Conservation (phyloP, 2,797 vertebrate species). For the Cottoperca gobio region DNA sequence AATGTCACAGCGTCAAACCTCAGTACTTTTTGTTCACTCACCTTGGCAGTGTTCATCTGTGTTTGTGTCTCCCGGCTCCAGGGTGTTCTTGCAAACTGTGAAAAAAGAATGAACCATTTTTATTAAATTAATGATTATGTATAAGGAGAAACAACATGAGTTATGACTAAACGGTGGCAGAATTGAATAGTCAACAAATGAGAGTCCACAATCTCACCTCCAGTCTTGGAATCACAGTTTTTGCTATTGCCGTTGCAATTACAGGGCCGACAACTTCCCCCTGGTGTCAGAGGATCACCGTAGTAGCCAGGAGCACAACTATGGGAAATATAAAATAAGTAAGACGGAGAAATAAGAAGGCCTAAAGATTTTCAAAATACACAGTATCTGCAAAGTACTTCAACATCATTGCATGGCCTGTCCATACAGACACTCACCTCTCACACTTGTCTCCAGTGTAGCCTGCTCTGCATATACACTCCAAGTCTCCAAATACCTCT, state of each 20-base stretch:
- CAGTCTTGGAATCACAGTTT: constrained; percentile 90
- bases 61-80: constrained; percentile 90
- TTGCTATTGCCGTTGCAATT: constrained; percentile 88
- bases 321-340: constrained; percentile 39
- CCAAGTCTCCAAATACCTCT: constrained; percentile 81
- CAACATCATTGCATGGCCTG: not conserved
- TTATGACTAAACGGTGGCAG: not conserved
- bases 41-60: constrained; percentile 88
- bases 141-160: not conserved
- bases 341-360: not conserved
- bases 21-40: constrained; percentile 68
- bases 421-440: constrained; percentile 79
- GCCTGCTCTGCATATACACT: constrained; percentile 91
- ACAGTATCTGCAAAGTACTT: not conserved
- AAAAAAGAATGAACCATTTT: constrained; percentile 27
- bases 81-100: constrained; percentile 90
- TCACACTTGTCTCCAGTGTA: constrained; percentile 91
- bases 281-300: constrained; percentile 88
- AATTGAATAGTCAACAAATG: not conserved
- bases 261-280: constrained; percentile 90
- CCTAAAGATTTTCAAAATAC: not conserved
- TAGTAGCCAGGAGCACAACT: constrained; percentile 96
- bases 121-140: not conserved
- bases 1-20: not conserved
- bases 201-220: constrained; percentile 84